phyloP scores from a whole-genome alignment of 1,140 invertebrate genomes.

The Diprion similis region DNA sequence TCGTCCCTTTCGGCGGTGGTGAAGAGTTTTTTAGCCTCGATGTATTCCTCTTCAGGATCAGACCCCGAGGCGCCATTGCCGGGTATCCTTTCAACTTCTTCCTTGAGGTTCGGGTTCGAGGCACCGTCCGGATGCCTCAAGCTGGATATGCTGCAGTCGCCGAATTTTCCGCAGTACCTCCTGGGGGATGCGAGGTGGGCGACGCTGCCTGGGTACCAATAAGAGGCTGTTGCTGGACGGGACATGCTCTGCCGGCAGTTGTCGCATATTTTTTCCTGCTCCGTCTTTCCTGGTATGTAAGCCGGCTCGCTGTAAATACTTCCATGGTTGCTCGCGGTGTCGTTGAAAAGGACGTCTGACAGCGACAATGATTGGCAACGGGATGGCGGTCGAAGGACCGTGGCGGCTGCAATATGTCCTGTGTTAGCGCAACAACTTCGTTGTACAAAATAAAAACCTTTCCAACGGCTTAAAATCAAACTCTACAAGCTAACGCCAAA shows the following conservation, averaged over 20 bases:
- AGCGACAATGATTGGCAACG: slow-evolving; percentile 74
- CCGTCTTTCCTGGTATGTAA: slow-evolving; percentile 66
- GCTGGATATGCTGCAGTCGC: slow-evolving; percentile 72
- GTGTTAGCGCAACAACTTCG: slow-evolving; percentile 45
- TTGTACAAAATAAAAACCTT: slow-evolving; percentile 23
- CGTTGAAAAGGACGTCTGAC: slow-evolving; percentile 72
- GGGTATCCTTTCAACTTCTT: slow-evolving; percentile 72
- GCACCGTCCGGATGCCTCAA: slow-evolving; percentile 87
- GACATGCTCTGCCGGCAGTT: slow-evolving; percentile 76
- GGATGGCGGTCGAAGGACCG: slow-evolving; percentile 58
- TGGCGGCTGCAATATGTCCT: slow-evolving; percentile 49
- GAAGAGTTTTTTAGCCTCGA: slow-evolving; percentile 67
- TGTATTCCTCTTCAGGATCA: slow-evolving; percentile 65
- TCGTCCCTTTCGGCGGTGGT: slow-evolving; percentile 55
- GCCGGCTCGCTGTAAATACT: slow-evolving; percentile 86
- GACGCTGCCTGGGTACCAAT: slow-evolving; percentile 62
- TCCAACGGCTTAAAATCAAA: neutral
- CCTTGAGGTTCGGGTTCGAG: slow-evolving; percentile 86
- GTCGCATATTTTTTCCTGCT: slow-evolving; percentile 79
- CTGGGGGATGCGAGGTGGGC: slow-evolving; percentile 59
- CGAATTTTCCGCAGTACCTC: slow-evolving; percentile 58
- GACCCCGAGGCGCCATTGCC: slow-evolving; percentile 73
- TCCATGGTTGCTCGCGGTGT: slow-evolving; percentile 70
- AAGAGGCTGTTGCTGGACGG: slow-evolving; percentile 71
- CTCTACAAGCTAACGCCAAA: slow-evolving; percentile 11